Percentiles rank a stretch among this genome's conserved stretches.
These are phyloP conservation scores for Hippocampus barbouri DNA, from an alignment of 2,113 vertebrate genomes.

Conservation along the genomic window DNA sequence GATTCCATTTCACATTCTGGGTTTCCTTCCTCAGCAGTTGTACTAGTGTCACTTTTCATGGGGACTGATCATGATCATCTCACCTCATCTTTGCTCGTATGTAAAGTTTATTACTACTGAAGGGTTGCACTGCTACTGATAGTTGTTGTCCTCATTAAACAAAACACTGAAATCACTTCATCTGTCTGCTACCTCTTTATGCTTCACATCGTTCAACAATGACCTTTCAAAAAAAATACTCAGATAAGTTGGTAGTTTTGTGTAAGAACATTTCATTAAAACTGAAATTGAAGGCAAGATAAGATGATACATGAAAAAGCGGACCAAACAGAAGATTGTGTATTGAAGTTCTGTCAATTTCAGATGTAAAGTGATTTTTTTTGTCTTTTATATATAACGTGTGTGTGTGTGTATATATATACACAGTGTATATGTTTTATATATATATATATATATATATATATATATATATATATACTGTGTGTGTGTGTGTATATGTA, in stretches of 20 bases:
- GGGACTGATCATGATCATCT: background rate
- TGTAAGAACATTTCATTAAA: background rate
- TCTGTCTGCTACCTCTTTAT: background rate
- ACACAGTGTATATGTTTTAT: too few relatives aligned
- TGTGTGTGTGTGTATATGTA: background rate
- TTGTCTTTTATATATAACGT: background rate
- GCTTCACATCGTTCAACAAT: background rate
- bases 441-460: too few relatives aligned
- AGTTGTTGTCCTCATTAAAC: constrained; percentile 51
- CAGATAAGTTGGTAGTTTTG: background rate
- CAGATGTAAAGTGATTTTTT: background rate
- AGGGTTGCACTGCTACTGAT: constrained; percentile 52
- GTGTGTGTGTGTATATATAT: background rate
- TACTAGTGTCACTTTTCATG: background rate
- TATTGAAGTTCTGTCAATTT: background rate
- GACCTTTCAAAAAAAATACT: background rate
- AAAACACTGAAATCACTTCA: constrained; percentile 39
- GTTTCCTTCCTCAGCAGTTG: background rate
- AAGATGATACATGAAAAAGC: background rate
- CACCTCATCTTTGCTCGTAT: background rate
- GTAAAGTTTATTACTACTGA: constrained; percentile 13
- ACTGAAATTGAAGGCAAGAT: background rate
- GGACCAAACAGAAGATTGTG: background rate
- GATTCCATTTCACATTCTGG: background rate
- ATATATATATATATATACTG: too few relatives aligned